phyloP scores from a whole-genome alignment of 2,797 vertebrate genomes.

The Ptychadena robeensis region DNA sequence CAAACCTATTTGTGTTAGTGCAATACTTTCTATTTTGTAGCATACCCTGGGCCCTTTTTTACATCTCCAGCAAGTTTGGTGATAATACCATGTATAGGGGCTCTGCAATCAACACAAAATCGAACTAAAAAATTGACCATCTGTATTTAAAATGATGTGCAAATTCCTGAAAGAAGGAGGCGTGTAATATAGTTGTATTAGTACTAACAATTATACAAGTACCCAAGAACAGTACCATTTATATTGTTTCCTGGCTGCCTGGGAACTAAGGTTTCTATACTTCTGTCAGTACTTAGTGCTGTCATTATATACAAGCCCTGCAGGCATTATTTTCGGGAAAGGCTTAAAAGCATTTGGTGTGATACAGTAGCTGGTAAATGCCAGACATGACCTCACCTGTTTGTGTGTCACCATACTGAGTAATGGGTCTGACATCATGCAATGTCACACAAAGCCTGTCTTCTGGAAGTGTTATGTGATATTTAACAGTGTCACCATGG shows the following conservation, averaged over 20 bases:
- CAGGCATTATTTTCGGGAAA: background rate
- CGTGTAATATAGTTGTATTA: too few relatives aligned
- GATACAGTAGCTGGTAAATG: background rate
- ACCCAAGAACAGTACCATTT: background rate
- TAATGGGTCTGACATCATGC: slow-evolving; percentile 30
- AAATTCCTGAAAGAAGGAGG: too few relatives aligned
- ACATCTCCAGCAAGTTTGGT: too few relatives aligned
- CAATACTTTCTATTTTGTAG: too few relatives aligned
- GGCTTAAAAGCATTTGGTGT: background rate
- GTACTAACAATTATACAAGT: background rate
- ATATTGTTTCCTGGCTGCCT: background rate
- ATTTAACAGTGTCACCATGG: background rate
- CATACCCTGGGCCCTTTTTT: too few relatives aligned
- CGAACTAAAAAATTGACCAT: too few relatives aligned
- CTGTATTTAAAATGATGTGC: too few relatives aligned
- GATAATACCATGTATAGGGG: too few relatives aligned
- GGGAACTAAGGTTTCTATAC: background rate
- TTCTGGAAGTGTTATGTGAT: background rate
- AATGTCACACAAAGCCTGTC: slow-evolving; percentile 9
- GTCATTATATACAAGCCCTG: background rate
- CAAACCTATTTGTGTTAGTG: too few relatives aligned
- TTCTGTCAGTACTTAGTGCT: background rate
- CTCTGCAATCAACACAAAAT: too few relatives aligned
- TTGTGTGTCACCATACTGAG: slow-evolving; percentile 21
- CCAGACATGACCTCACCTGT: slow-evolving; percentile 53